Evolutionary conservation across 2,888 invertebrate species (phyloP), one percentile per base, ranked within the genome.

Genomic region (Pristionchus fissidentatus): DNA sequence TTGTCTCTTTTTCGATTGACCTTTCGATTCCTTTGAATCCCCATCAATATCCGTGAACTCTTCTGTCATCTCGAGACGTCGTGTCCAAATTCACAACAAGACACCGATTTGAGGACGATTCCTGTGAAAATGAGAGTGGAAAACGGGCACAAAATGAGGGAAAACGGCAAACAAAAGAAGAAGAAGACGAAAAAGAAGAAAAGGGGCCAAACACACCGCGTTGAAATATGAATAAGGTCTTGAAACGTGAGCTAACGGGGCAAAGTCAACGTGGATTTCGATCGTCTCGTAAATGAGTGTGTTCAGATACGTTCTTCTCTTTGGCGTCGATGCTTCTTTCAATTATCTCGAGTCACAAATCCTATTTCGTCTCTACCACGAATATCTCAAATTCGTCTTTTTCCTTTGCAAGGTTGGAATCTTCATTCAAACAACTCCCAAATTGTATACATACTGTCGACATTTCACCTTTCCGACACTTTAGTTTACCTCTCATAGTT

Each of bases 261-360:
- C n/a, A n/a, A n/a, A n/a, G n/a, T n/a, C n/a, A n/a, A n/a, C n/a
- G n/a, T n/a, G n/a, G 13, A 49, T 49, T 49, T 19, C 52, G 19
- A 15, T 19, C 52, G 10, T 49, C 52, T 49, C 52, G 19, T 49
- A 46, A 22, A 15, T 10, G 22, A 22, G 3, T n/a, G n/a, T 19
- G 1, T 78, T 52, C 79, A 79, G 80, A 1, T 89, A 89, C 77
- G 60, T 88, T 13, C 82, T 89, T 19, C 84, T 89, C 13, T 89
- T 89, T 66, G 89, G 89, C 2, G 88, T 89, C 8, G 89, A 89
- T 83, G 89, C 89, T 15, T 87, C 86, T 85, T 15, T 22, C 35
- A 49, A 70, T 32, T 75, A 83, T 60, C 77, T 83, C 3, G 26
- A 55, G 32, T 52, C 75, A 38, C 57, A 83, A 60, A 29, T 60